phyloP scores from a whole-genome alignment of 37 sponge, comb jelly and placozoan species.

The Ephydatia muelleri region DNA sequence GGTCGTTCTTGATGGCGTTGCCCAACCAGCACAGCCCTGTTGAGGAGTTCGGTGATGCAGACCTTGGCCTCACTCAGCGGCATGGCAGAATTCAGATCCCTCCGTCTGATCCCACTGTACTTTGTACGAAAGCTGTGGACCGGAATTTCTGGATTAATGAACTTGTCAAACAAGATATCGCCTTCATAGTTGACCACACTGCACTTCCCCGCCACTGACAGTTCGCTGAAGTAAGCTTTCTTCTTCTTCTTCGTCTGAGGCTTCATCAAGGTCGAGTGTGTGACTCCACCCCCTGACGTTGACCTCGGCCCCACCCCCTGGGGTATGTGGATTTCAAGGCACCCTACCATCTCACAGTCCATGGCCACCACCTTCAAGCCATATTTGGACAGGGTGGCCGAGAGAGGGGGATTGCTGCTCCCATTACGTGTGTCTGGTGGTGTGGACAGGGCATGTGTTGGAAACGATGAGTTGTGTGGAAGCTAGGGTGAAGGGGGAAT shows the following conservation, averaged over 20 bases:
- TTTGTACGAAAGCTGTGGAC: conserved; percentile 60
- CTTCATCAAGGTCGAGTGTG: neutral
- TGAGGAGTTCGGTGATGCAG: conserved; percentile 38
- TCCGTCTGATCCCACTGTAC: conserved; percentile 67
- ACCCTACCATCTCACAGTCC: conserved; percentile 86
- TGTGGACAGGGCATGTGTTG: no score
- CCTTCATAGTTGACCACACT: conserved; percentile 71
- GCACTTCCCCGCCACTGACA: conserved; percentile 61
- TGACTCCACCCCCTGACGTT: neutral
- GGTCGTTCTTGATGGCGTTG: conserved; percentile 70
- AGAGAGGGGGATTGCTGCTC: no score
- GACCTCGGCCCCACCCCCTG: conserved; percentile 36
- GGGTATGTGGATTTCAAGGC: conserved; percentile 3
- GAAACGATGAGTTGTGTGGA: no score
- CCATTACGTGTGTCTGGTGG: no score
- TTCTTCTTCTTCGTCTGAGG: neutral
- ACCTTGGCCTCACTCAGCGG: conserved; percentile 33
- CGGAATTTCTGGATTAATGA: conserved; percentile 55
- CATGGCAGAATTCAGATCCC: conserved; percentile 50
- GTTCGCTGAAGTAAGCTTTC: neutral
- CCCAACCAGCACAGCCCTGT: conserved; percentile 60
- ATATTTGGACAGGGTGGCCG: neutral
- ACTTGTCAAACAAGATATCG: conserved; percentile 63
- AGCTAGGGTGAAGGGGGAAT: no score
- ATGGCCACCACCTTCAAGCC: conserved; percentile 39